Conservation (phyloP, 2,888 invertebrate species). For the Arrhopalites spinosus region DNA sequence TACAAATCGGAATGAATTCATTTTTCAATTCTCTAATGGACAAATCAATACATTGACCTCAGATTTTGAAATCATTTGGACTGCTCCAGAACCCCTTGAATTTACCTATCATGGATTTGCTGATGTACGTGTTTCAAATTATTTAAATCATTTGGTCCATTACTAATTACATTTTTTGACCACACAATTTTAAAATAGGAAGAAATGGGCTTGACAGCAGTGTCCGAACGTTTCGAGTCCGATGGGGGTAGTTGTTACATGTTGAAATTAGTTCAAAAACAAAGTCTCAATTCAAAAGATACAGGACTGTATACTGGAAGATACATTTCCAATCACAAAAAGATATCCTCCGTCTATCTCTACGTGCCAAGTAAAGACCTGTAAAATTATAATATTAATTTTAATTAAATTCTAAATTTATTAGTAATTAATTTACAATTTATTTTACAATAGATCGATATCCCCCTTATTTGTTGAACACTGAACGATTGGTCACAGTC, state of each 20-base stretch:
- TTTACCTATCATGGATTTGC: slow-evolving; percentile 16
- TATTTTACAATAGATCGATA: no score
- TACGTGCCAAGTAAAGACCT: slow-evolving; percentile 33
- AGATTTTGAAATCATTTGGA: background rate
- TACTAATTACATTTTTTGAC: background rate
- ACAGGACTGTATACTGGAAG: slow-evolving; percentile 8
- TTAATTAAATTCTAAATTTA: no score
- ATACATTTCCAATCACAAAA: background rate
- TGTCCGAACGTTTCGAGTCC: background rate
- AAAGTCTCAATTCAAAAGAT: background rate
- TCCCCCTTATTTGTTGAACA: slow-evolving; percentile 24
- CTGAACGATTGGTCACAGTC: slow-evolving; percentile 11
- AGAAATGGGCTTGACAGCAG: background rate
- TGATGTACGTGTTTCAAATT: background rate
- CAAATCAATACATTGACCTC: background rate
- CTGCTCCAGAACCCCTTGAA: slow-evolving; percentile 14
- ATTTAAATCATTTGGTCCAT: background rate
- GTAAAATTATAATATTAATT: no score
- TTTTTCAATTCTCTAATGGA: background rate
- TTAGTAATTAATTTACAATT: no score
- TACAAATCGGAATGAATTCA: background rate
- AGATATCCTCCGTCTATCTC: slow-evolving; percentile 5
- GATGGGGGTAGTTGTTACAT: slow-evolving; percentile 18
- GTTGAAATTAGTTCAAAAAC: background rate
- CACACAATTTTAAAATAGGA: no score